Conservation (phyloP, 2,888 invertebrate species). For the Melanophora roralis region DNA sequence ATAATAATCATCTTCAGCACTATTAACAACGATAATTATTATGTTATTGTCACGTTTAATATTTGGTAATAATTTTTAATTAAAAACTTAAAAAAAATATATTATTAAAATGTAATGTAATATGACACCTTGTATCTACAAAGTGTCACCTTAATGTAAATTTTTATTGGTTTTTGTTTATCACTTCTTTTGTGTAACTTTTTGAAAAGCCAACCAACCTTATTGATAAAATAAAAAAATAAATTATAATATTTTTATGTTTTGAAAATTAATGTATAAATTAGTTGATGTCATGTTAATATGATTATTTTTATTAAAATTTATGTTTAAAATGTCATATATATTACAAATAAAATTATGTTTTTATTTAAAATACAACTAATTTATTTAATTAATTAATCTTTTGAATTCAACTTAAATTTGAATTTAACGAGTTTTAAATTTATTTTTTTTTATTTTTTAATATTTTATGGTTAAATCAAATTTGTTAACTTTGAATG, state of each 20-base stretch:
- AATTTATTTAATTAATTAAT: too few species aligned
- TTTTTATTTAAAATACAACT: too few species aligned
- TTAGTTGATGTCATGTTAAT: not conserved
- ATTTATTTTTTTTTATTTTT: too few species aligned
- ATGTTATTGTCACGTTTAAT: conserved; percentile 17
- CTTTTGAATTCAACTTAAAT: too few species aligned
- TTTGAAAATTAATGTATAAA: not conserved
- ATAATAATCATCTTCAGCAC: not conserved
- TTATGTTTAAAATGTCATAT: not conserved
- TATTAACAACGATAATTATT: conserved; percentile 2
- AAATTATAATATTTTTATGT: not conserved
- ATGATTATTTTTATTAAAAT: conserved; percentile 1
- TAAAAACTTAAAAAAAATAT: not conserved
- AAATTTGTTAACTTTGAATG: too few species aligned
- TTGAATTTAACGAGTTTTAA: too few species aligned
- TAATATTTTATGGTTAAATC: too few species aligned
- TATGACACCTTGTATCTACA: conserved; percentile 28
- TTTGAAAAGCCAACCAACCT: not conserved
- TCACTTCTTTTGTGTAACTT: not conserved
- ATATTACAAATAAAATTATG: not conserved
- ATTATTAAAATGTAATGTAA: conserved; percentile 28
- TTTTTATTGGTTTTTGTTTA: not conserved
- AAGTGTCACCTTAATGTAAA: conserved; percentile 27
- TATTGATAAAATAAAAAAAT: not conserved
- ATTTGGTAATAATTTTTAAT: conserved; percentile 21